Conservation (phyloP, 2,113 vertebrate genomes). For the human region GRCh38 chr6:16708001-16708500, state of each 20-base stretch:
- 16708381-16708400: not conserved
- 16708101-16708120: not conserved
- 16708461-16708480: not conserved
- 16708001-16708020: not conserved
- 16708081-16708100: slow-evolving; percentile 1
- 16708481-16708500: not conserved
- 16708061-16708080: slow-evolving; percentile 28
- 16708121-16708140: not conserved
- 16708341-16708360: slow-evolving; percentile 12
- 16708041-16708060: not conserved
- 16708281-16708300: not conserved
- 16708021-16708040: not conserved
- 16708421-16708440: not conserved
- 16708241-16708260: not conserved
- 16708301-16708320: not conserved
- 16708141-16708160: not conserved
- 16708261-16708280: not conserved
- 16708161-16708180: not conserved
- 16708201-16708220: not conserved
- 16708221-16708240: not conserved
- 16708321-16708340: not conserved
- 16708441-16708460: not conserved
- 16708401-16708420: slow-evolving; percentile 30
- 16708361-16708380: not conserved
- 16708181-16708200: not conserved